Conservation (phyloP, 2,888 invertebrate genomes). For the Lagria hirta region DNA sequence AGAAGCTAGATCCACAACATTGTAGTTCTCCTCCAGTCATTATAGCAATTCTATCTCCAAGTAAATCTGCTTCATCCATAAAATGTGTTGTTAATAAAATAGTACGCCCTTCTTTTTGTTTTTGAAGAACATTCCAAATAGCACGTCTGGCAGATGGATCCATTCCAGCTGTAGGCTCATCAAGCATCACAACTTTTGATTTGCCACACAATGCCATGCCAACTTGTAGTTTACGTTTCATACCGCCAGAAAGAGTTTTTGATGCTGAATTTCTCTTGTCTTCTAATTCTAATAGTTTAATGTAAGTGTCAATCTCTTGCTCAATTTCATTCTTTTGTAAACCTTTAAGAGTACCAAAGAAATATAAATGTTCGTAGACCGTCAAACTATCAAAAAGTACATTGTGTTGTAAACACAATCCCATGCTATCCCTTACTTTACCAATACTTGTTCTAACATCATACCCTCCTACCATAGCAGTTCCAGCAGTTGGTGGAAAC, state of each 20-base stretch:
- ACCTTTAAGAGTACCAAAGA: slow-evolving; percentile 71
- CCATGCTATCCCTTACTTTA: slow-evolving; percentile 65
- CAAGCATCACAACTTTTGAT: slow-evolving; percentile 66
- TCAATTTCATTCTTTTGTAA: slow-evolving; percentile 21
- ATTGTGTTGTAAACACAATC: slow-evolving; percentile 79
- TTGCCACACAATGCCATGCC: slow-evolving; percentile 71
- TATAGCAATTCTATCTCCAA: slow-evolving; percentile 81
- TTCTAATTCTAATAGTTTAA: slow-evolving; percentile 26
- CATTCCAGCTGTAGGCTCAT: slow-evolving; percentile 77
- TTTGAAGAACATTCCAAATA: slow-evolving; percentile 75
- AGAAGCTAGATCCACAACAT: slow-evolving; percentile 74
- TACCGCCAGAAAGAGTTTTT: slow-evolving; percentile 67
- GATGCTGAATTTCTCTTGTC: slow-evolving; percentile 52
- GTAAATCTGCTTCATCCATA: slow-evolving; percentile 83
- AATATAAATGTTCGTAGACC: slow-evolving; percentile 73
- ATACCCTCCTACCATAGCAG: slow-evolving; percentile 66
- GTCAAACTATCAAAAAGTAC: slow-evolving; percentile 75
- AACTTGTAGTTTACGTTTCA: slow-evolving; percentile 70
- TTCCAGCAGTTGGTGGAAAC: slow-evolving; percentile 63
- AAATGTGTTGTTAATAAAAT: slow-evolving; percentile 79
- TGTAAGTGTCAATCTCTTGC: slow-evolving; percentile 24
- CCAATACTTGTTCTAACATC: slow-evolving; percentile 63
- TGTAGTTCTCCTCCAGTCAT: slow-evolving; percentile 75
- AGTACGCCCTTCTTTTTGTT: slow-evolving; percentile 68
- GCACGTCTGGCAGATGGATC: slow-evolving; percentile 77